Evolutionary conservation across 2,113 vertebrate genomes (phyloP).

Genomic region (Seriola aureovittata): DNA sequence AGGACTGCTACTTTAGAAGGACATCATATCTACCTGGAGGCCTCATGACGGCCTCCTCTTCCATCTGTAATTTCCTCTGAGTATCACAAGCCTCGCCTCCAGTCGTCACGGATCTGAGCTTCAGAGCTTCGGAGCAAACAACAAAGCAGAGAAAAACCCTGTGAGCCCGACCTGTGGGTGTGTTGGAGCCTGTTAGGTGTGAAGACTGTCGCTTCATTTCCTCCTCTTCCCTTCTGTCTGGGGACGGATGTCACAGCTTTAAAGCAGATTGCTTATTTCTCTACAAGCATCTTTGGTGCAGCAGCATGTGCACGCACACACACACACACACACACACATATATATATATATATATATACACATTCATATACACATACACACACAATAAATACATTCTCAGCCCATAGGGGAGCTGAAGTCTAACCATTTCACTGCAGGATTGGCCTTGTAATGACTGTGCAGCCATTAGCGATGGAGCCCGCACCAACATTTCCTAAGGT

Average conservation of each 20-base stretch:
- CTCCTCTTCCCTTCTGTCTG: constrained; percentile 33
- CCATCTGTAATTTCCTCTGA: constrained; percentile 25
- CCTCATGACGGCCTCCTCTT: constrained; percentile 9
- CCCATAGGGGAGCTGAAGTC: constrained; percentile 15
- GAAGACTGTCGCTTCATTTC: constrained; percentile 11
- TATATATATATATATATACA: background rate
- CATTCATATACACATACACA: background rate
- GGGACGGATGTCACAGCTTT: constrained; percentile 38
- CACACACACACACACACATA: background rate
- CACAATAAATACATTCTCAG: background rate
- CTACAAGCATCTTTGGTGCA: background rate
- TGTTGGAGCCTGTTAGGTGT: constrained; percentile 6
- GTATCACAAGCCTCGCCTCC: background rate
- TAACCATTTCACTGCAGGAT: background rate
- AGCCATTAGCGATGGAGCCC: background rate
- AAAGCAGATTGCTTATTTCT: constrained; percentile 39
- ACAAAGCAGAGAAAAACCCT: constrained; percentile 4
- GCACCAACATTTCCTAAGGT: background rate
- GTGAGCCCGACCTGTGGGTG: constrained; percentile 4
- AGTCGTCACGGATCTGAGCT: constrained; percentile 6
- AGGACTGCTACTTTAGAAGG: background rate
- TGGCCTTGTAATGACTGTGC: background rate
- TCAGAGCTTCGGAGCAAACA: constrained; percentile 11
- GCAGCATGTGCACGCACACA: background rate
- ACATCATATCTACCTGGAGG: background rate